Conservation (phyloP, 2,797 vertebrate species). For the Lacerta agilis region DNA sequence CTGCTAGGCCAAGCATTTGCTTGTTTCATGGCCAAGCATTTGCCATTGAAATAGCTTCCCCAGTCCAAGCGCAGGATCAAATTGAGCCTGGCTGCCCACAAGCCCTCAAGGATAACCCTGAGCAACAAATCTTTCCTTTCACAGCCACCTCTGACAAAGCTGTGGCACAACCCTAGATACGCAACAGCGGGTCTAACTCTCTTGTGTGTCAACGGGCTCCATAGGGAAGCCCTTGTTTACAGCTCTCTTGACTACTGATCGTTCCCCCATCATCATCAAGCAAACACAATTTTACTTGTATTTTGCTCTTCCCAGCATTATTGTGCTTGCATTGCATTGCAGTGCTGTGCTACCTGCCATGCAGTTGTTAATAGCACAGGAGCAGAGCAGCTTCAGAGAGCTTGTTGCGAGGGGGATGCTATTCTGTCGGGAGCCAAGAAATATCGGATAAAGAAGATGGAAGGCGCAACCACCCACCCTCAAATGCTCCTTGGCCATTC, state of each 20-base stretch:
- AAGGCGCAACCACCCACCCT: too few species aligned
- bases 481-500: background rate
- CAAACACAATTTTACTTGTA: background rate
- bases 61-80: background rate
- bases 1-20: background rate
- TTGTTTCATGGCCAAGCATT: background rate
- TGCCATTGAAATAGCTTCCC: background rate
- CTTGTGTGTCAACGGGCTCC: background rate
- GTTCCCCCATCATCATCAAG: background rate
- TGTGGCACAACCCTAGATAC: constrained; percentile 13
- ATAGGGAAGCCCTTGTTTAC: constrained; percentile 8
- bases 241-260: background rate
- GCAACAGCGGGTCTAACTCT: background rate
- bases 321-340: too few species aligned
- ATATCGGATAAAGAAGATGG: background rate
- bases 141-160: background rate
- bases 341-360: too few species aligned
- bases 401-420: background rate
- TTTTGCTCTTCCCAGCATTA: too few species aligned
- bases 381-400: background rate
- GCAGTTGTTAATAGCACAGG: too few species aligned
- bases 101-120: too few species aligned
- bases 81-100: background rate
- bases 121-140: background rate
- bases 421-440: background rate